phyloP scores from a whole-genome alignment of 1,140 invertebrate species.

The Leptonema lineaticorne region DNA sequence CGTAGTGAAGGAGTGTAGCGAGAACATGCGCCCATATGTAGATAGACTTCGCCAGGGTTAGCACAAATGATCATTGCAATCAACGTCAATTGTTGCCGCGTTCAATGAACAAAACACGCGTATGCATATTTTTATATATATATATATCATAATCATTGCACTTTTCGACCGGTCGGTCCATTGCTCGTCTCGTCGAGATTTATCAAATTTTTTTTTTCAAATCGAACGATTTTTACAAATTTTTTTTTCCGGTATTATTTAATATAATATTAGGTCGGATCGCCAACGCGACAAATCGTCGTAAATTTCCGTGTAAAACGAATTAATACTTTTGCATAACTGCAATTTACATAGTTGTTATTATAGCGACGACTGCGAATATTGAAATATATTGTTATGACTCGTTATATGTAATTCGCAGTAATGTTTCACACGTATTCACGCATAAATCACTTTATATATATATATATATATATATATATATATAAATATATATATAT shows the following conservation, averaged over 20 bases:
- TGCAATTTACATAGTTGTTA: background rate
- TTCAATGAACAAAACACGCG: conserved; percentile 3
- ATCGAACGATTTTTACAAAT: too few species aligned
- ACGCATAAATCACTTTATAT: background rate
- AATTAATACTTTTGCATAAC: background rate
- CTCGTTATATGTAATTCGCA: background rate
- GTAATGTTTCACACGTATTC: background rate
- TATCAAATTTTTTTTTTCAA: too few species aligned
- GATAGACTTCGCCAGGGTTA: conserved; percentile 29
- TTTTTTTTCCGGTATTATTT: too few species aligned
- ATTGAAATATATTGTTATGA: conserved; percentile 4
- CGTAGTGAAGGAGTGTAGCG: conserved; percentile 28
- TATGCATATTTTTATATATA: background rate
- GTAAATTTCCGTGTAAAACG: background rate
- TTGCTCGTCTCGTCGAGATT: too few species aligned
- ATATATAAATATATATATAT: too few species aligned
- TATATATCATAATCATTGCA: background rate
- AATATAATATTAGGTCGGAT: too few species aligned
- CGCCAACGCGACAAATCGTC: too few species aligned
- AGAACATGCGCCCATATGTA: conserved; percentile 33
- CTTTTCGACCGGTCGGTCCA: too few species aligned
- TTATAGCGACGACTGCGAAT: background rate
- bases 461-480: too few species aligned
- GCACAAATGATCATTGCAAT: conserved; percentile 30
- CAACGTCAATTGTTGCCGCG: conserved; percentile 25